A percentile compares a stretch with the other conserved stretches of the same genome.
Conservation (phyloP, 1,140 invertebrate species). For the Philaenus spumarius region DNA sequence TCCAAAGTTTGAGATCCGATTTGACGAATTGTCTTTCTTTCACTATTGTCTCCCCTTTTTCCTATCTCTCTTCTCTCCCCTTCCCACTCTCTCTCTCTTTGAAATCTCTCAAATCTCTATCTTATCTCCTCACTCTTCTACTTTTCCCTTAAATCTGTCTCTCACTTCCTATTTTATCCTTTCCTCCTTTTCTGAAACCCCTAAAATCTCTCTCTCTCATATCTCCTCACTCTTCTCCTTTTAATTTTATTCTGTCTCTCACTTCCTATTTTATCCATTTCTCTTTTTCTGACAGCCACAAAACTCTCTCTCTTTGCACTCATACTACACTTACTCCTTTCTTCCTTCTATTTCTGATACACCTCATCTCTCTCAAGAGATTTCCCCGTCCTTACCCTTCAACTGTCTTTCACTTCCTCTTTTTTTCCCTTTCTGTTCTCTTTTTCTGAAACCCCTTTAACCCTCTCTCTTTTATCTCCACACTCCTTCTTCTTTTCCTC, state of each 20-base stretch:
- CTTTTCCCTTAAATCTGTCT: neutral
- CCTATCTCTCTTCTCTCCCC: neutral
- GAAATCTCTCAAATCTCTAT: neutral
- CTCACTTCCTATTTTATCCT: neutral
- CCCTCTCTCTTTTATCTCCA: neutral
- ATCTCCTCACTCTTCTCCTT: neutral
- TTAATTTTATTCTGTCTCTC: neutral
- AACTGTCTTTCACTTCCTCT: neutral
- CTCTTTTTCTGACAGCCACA: neutral
- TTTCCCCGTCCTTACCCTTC: neutral
- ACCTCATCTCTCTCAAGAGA: neutral
- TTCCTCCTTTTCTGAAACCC: neutral
- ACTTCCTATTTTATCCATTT: neutral
- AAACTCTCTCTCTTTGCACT: neutral
- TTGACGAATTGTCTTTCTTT: no score
- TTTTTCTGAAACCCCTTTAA: neutral
- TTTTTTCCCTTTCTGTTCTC: neutral
- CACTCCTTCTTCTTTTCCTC: neutral
- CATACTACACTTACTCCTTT: no score
- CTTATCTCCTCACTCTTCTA: neutral
- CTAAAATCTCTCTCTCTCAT: neutral
- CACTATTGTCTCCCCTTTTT: neutral
- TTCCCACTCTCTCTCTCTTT: neutral
- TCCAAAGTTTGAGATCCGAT: no score
- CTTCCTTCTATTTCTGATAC: neutral